These are phyloP conservation scores for Hetaerina titia DNA, from an alignment of 2,888 invertebrate species.

Conservation along the genomic window DNA sequence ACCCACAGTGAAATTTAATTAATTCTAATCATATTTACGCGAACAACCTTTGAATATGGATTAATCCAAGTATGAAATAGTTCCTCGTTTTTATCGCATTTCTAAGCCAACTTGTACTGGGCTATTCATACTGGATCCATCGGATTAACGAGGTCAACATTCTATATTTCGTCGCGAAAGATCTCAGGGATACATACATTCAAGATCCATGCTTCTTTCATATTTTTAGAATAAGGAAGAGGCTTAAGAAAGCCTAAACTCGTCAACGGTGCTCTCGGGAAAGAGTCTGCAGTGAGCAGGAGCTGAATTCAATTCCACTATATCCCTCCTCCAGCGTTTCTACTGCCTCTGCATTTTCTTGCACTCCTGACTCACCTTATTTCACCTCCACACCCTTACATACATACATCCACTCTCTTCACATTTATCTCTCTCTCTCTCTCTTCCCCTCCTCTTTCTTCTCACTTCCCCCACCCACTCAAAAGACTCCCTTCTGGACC, in stretches of 20 bases:
- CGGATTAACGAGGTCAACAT: neutral
- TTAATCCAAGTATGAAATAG: no score
- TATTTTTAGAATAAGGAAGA: neutral
- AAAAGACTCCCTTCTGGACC: no score
- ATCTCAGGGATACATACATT: neutral
- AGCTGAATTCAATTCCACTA: neutral
- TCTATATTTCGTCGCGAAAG: neutral
- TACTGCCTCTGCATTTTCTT: neutral
- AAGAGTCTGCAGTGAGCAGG: neutral
- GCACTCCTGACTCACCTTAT: neutral
- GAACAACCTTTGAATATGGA: no score
- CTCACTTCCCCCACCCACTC: no score
- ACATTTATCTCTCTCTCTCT: neutral
- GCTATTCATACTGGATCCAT: neutral
- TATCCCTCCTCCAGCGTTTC: neutral
- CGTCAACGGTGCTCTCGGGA: neutral
- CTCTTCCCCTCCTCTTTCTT: neutral
- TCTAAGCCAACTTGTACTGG: no score
- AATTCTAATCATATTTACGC: no score
- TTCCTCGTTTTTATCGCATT: no score
- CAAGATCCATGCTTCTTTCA: neutral
- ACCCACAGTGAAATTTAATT: no score
- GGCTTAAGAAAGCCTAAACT: neutral
- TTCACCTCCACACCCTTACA: neutral
- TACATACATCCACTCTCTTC: neutral